Conservation (phyloP, 2,888 invertebrate genomes). For the Sialis fuliginosa region DNA sequence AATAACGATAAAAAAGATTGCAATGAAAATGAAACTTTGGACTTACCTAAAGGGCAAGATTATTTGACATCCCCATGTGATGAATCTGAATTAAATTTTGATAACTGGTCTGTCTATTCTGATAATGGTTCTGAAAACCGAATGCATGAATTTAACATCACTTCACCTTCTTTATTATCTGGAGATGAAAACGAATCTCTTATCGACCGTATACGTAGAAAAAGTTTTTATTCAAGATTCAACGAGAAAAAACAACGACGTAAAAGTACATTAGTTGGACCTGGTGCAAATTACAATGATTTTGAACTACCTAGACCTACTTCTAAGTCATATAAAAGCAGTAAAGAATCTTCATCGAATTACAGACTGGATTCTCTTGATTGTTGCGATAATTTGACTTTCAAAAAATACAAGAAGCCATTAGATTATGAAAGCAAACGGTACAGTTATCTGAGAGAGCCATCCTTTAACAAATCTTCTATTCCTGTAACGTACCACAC, state of each 20-base stretch:
- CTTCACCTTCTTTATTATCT: conserved; percentile 18
- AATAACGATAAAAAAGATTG: neutral
- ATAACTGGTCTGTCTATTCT: conserved; percentile 40
- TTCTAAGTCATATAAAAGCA: neutral
- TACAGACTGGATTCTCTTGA: neutral
- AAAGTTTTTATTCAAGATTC: conserved; percentile 78
- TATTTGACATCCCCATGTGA: conserved; percentile 35
- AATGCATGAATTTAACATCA: conserved; percentile 11
- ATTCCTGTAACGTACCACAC: conserved; percentile 17
- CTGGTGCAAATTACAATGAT: conserved; percentile 20
- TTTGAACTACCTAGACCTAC: too few relatives aligned
- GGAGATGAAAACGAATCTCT: conserved; percentile 44
- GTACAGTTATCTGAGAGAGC: neutral
- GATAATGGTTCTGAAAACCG: conserved; percentile 12
- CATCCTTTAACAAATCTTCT: neutral
- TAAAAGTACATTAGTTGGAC: conserved; percentile 47
- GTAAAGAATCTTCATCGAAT: neutral
- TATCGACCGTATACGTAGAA: conserved; percentile 69
- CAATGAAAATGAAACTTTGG: neutral
- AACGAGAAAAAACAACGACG: conserved; percentile 64
- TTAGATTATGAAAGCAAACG: too few relatives aligned
- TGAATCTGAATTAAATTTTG: conserved; percentile 34
- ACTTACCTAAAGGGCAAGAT: neutral
- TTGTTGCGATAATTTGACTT: too few relatives aligned
- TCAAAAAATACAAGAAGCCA: too few relatives aligned